These are phyloP conservation scores for Zootermopsis nevadensis DNA, from an alignment of 2,888 invertebrate species.

Conservation along the genomic window DNA sequence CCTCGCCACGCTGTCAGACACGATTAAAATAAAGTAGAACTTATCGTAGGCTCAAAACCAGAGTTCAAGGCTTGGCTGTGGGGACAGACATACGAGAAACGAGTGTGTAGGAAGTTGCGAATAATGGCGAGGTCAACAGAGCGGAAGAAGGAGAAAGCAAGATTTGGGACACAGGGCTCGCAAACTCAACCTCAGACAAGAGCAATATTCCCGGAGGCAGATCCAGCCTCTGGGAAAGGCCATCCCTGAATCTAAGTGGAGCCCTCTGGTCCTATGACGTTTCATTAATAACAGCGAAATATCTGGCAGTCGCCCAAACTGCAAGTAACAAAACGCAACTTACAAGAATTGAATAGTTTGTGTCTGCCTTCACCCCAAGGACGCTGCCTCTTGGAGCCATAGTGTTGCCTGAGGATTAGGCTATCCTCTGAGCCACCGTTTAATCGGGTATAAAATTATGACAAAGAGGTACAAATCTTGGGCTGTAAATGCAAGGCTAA, in stretches of 20 bases:
- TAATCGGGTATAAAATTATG: no score
- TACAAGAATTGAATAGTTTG: neutral
- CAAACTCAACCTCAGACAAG: neutral
- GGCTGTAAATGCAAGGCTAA: no score
- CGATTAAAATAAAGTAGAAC: constrained; percentile 38
- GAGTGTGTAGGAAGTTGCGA: constrained; percentile 32
- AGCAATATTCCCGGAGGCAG: neutral
- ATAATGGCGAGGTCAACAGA: constrained; percentile 27
- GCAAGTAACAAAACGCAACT: neutral
- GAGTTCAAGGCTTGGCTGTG: neutral
- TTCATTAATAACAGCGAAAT: constrained; percentile 38
- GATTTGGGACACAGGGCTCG: neutral
- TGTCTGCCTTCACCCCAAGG: neutral
- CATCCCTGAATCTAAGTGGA: neutral
- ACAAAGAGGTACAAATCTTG: no score
- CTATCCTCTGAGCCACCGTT: no score
- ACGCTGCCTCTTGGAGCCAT: neutral
- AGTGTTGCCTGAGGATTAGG: no score
- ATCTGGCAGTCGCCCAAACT: constrained; percentile 8
- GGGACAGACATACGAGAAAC: neutral
- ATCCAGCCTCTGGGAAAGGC: neutral
- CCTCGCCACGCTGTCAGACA: constrained; percentile 12
- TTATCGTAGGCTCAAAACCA: constrained; percentile 24
- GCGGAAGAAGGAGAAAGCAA: constrained; percentile 8
- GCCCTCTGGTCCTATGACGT: constrained; percentile 10